Conservation (phyloP, 2,888 invertebrate genomes). For the Agrotis exclamationis region DNA sequence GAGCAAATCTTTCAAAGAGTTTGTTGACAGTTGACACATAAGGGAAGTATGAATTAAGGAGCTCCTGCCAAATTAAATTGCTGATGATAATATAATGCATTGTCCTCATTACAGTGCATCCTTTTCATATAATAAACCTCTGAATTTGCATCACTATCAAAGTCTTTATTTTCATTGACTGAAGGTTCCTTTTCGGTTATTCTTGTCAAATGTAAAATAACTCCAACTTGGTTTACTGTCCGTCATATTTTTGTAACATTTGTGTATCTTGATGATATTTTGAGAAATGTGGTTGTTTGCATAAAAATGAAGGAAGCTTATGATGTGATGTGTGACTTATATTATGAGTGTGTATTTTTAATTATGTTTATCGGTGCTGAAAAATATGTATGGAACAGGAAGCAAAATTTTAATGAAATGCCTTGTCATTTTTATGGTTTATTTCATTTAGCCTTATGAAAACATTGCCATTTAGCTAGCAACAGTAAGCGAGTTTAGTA, state of each 20-base stretch:
- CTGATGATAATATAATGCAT: constrained; percentile 58
- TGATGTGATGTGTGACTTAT: constrained; percentile 18
- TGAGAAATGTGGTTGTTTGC: constrained; percentile 35
- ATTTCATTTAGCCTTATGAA: neutral
- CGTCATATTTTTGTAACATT: constrained; percentile 38
- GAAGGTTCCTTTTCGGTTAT: neutral
- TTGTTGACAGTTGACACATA: constrained; percentile 53
- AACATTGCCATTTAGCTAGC: neutral
- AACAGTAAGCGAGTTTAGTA: too few relatives aligned
- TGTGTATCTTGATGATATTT: constrained; percentile 40
- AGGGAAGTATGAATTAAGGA: neutral
- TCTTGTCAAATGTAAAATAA: neutral
- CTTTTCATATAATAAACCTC: neutral
- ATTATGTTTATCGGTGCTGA: constrained; percentile 7
- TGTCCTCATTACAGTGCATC: constrained; percentile 35
- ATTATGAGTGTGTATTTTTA: constrained; percentile 8
- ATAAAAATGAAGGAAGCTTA: constrained; percentile 34
- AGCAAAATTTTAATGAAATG: neutral
- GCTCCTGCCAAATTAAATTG: constrained; percentile 49
- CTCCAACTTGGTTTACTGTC: neutral
- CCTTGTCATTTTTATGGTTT: neutral
- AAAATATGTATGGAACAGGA: neutral
- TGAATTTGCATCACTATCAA: neutral
- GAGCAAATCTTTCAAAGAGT: constrained; percentile 16
- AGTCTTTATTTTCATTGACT: fast-evolving